Evolutionary conservation across 2,113 vertebrate genomes (phyloP), one percentile per base, ranked within the genome.

Genomic region (Pelecanus crispus): DNA sequence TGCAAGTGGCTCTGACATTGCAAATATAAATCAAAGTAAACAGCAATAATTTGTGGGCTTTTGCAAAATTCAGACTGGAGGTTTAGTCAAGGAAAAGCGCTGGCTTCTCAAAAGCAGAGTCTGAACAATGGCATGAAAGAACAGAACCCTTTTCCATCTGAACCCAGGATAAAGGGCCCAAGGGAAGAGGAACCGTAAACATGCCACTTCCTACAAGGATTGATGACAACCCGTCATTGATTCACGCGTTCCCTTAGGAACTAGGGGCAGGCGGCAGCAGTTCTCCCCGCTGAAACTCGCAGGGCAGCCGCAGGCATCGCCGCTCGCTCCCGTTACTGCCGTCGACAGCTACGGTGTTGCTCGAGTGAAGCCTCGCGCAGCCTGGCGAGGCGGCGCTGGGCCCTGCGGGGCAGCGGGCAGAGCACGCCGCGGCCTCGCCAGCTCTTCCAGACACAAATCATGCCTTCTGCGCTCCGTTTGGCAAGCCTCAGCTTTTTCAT

Each of bases 301-400:
- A 11, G 4, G 2, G 36, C 56, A 40, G n/a, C 40, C 2, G 12
- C 29, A 13, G 73, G 29, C 55, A 58, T 5, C 9, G 1, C 32
- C 12, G 32, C 55, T 61, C 4, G 6, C 59, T 49, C 21, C 73
- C 5, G 24, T 34, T 47, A 9, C 7, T 2, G 28, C 65, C 4
- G 1, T 5, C 17, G 34, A 40, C 63, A 36, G 2, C 53, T 10
- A 7, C 4, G 0, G 40, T 1, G 22, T 15, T 9, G 45, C 65
- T 59, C 1, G 1, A 72, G n/a, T 28, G 24, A 32, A 67, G 55
- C 61, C 55, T 63, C 63, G 66, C 9, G 9, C 22, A 66, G 47
- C n/a, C 58, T 9, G 4, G 1, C 10, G 3, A 26, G 70, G 61
- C 2, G 9, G 61, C 40, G 15, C 14, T 16, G 1, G 2, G 52